Base-by-base conservation (phyloP, 37 sponge, comb jelly and placozoan species). In the Chondrilla cf. caribensis region DNA sequence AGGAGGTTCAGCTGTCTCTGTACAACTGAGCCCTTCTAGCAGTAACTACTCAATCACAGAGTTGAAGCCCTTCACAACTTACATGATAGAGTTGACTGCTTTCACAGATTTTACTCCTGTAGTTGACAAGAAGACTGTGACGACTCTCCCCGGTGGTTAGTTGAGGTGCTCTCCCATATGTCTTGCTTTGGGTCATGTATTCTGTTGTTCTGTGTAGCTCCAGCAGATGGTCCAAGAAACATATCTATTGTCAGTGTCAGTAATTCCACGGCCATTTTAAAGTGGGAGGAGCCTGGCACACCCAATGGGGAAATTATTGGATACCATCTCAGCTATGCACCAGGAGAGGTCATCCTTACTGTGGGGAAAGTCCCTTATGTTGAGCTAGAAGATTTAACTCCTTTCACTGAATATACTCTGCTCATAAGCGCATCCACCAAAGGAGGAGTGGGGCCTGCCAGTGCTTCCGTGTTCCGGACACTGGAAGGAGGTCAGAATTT, bases 401-500 rank as follows among this genome's bases (percentile, higher is more conserved):
- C 81, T 17, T 65, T 43, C 58, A 89, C 89, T 15, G 21, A 81
- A 9, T 84, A 84, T 24, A 38, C 42, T 0, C 39, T 89, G 0
- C 18, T 7, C 14, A 77, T 89, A 31, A 15, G 36, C 47, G 84
- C 84, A 15, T 26, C 17, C 5, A 83, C 70, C 2, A 8, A 8
- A 6, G 44, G 7, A 2, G 76, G 76, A 37, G 24, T 14, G 1
- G 76, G 76, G 7, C 76, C 76, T 25, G 21, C 76, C 0, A 43
- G n/a, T 5, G 42, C 0, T 32, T 21, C 25, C 17, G 25, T 2
- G 6, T 73, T 73, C 44, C 41, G 24, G 44, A 73, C 76, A 19
- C 44, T 42, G 21, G 76, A 73, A 22, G 76, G 44, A 73, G 76
- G 76, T 73, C 5, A 37, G 76, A n/a, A n/a, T n/a, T 73, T n/a